Evolutionary conservation across 2,888 invertebrate genomes (phyloP).

Genomic region (Xanthostigma xanthostigma): DNA sequence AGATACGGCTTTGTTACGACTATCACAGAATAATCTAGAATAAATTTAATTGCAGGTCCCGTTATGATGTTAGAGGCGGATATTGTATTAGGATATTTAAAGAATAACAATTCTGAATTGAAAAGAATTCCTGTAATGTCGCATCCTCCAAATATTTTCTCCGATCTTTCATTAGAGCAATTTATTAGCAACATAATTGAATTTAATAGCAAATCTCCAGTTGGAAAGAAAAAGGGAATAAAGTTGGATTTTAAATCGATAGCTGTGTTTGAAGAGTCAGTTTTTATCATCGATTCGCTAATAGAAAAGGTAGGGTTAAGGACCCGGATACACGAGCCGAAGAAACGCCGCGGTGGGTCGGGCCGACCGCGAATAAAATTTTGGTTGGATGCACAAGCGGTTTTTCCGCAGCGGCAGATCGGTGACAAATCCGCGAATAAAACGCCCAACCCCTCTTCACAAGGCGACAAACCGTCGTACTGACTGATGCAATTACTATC

Average conservation of each 20-base stretch:
- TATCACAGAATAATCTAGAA: too few species aligned
- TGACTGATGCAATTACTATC: too few species aligned
- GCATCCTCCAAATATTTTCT: constrained; percentile 57
- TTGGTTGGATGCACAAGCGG: too few species aligned
- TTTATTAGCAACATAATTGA: constrained; percentile 39
- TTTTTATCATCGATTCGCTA: constrained; percentile 12
- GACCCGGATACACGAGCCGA: too few species aligned
- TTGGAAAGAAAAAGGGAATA: constrained; percentile 48
- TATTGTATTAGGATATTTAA: constrained; percentile 49
- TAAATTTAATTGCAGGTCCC: constrained; percentile 28
- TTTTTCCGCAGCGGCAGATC: too few species aligned
- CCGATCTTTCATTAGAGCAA: constrained; percentile 60
- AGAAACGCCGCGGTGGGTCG: too few species aligned
- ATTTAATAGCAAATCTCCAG: constrained; percentile 33
- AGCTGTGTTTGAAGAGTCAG: constrained; percentile 49
- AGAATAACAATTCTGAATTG: constrained; percentile 25
- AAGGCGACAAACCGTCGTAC: too few species aligned
- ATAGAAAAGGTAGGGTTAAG: too few species aligned
- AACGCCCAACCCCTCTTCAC: too few species aligned
- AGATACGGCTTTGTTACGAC: too few species aligned
- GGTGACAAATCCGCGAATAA: too few species aligned
- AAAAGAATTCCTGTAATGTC: constrained; percentile 64
- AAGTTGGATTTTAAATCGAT: constrained; percentile 80
- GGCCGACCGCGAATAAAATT: too few species aligned
- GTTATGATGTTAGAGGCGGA: constrained; percentile 79